Percentiles rank a stretch among this genome's conserved stretches.
Conservation (phyloP, 2,797 vertebrate species). For the Enteromius trimaculatus region DNA sequence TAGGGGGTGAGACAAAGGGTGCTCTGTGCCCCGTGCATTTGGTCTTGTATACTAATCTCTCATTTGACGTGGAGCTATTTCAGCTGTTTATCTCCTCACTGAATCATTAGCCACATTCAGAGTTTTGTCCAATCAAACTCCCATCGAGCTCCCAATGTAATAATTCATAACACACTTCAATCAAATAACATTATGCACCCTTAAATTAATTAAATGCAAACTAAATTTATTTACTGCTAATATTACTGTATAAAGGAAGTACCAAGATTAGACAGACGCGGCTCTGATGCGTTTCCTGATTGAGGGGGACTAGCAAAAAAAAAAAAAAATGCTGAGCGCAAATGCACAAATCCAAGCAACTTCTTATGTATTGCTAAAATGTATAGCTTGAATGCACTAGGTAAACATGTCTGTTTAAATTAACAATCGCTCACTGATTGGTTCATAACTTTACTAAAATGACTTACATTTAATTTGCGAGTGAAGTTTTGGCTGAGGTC, state of each 20-base stretch:
- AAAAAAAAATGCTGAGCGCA: not conserved
- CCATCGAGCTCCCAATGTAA: conserved; percentile 30
- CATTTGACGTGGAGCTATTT: conserved; percentile 59
- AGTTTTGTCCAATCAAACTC: conserved; percentile 45
- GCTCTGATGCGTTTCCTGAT: conserved; percentile 12
- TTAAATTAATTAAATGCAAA: conserved; percentile 47
- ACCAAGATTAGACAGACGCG: conserved; percentile 14
- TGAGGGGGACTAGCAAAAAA: not conserved
- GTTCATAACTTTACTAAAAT: not conserved
- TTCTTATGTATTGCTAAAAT: not conserved
- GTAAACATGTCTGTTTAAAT: not conserved
- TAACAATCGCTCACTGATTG: not conserved
- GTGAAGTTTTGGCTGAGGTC: too few relatives aligned
- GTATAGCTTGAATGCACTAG: not conserved
- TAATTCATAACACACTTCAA: conserved; percentile 59
- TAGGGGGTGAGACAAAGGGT: conserved; percentile 86
- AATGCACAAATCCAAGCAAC: not conserved
- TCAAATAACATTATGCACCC: conserved; percentile 59
- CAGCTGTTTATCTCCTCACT: conserved; percentile 67
- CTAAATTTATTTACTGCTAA: conserved; percentile 33
- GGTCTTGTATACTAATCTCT: conserved; percentile 66
- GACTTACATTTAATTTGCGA: too few relatives aligned
- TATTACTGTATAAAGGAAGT: conserved; percentile 33
- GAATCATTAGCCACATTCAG: conserved; percentile 66
- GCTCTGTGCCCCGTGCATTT: conserved; percentile 77